Evolutionary conservation across 2,113 vertebrate genomes (phyloP).

Genomic region (Lutjanus erythropterus): DNA sequence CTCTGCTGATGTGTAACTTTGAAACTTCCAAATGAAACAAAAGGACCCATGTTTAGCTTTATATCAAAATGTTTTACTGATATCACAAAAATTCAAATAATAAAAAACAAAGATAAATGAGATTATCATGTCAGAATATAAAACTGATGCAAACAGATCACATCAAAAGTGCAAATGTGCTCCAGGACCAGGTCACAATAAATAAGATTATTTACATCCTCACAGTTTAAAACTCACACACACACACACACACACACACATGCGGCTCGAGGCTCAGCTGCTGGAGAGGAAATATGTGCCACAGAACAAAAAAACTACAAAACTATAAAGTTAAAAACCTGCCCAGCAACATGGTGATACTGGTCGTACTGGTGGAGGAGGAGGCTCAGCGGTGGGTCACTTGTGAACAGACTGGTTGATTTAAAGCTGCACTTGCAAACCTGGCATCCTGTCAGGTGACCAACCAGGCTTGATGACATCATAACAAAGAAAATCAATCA

Average conservation of each 20-base stretch:
- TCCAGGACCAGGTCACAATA: slow-evolving; percentile 52
- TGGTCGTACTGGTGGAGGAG: slow-evolving; percentile 35
- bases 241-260: slow-evolving; percentile 36
- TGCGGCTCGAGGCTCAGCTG: slow-evolving; percentile 24
- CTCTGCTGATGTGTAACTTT: too few relatives aligned
- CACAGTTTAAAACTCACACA: slow-evolving; percentile 46
- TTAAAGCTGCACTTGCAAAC: background rate
- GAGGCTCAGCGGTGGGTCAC: slow-evolving; percentile 47
- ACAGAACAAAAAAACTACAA: background rate
- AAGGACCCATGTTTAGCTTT: background rate
- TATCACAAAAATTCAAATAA: slow-evolving; percentile 47
- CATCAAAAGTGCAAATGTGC: slow-evolving; percentile 74
- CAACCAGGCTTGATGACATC: background rate
- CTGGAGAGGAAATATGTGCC: slow-evolving; percentile 12
- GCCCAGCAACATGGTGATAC: background rate
- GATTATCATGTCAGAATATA: slow-evolving; percentile 44
- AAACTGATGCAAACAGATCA: slow-evolving; percentile 40
- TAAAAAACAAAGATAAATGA: slow-evolving; percentile 18
- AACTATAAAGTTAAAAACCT: background rate
- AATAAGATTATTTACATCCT: slow-evolving; percentile 64
- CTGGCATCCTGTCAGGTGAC: background rate
- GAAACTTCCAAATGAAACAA: background rate
- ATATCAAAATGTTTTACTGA: slow-evolving; percentile 57
- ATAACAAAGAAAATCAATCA: background rate
- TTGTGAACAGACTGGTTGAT: slow-evolving; percentile 39